A percentile compares a stretch with the other conserved stretches of the same genome.
Conservation (phyloP, 2,888 invertebrate genomes). For the Tipula helvola region DNA sequence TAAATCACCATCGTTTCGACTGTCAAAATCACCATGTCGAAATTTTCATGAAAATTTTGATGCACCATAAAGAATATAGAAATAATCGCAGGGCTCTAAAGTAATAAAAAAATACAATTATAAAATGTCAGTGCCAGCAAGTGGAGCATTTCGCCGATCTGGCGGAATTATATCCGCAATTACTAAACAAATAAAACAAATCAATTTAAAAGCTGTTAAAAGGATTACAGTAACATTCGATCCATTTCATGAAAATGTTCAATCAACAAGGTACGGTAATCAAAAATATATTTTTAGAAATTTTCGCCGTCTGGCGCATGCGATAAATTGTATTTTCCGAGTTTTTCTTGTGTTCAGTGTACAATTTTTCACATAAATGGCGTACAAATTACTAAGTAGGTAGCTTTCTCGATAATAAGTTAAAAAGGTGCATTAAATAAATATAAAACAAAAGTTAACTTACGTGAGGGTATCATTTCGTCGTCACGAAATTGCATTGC, state of each 20-base stretch:
- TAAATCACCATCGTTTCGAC: not conserved
- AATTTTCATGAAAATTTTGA: not conserved
- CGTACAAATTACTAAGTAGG: not conserved
- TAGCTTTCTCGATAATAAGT: not conserved
- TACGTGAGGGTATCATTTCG: not conserved
- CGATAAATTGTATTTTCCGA: not conserved
- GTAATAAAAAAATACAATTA: not conserved
- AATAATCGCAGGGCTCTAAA: not conserved
- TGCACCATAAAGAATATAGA: too few relatives aligned
- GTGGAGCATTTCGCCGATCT: constrained; percentile 53
- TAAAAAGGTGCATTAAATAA: not conserved
- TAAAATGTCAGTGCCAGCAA: constrained; percentile 62
- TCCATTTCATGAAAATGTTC: constrained; percentile 64
- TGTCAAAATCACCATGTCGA: not conserved
- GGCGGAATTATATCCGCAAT: constrained; percentile 61
- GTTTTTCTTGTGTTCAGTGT: not conserved
- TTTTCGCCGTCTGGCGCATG: constrained; percentile 10
- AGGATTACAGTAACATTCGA: constrained; percentile 69
- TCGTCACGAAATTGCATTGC: not conserved
- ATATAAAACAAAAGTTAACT: not conserved
- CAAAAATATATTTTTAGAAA: not conserved
- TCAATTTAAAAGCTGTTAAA: constrained; percentile 70
- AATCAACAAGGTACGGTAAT: constrained; percentile 39
- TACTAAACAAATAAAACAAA: constrained; percentile 50
- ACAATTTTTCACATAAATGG: not conserved